Base-by-base conservation (phyloP, 2,888 invertebrate species). In the Notodonta ziczac region DNA sequence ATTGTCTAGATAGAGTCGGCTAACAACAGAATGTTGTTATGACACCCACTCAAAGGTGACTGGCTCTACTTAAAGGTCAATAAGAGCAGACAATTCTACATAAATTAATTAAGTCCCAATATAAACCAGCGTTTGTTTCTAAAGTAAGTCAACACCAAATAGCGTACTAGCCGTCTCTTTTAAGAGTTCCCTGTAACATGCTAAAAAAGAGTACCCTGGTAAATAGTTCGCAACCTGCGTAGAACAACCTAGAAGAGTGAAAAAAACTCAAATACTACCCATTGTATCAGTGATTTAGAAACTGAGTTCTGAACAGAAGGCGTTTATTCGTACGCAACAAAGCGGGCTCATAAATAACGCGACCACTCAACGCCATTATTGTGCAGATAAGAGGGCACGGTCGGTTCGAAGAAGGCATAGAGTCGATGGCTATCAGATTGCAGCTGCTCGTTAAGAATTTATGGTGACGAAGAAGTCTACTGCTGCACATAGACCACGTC, bases 241-340 rank as follows among this genome's bases (percentile, higher is more conserved):
- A 64, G 60, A 24, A 24, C n/a, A 24, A 24, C 2, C 24, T 24
- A 70, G 53, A 50, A 44, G 61, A 46, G 61, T 14, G 24, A 60
- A 67, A 74, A 82, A 77, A 80, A 80, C 72, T 79, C 78, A 76
- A 78, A 69, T 73, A 74, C 76, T 76, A 77, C 74, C 76, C 82
- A 85, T 84, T 77, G 80, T 86, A 84, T 86, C 86, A 80, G 82
- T 88, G 87, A 87, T 88, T 87, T 86, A 88, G 86, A 84, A 82
- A 83, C 81, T 83, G 77, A 67, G 60, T 69, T 67, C 76, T 74
- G 76, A 81, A 86, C 83, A 86, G n/a, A 86, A 81, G 74, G 82
- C 82, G 76, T 79, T 80, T 78, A 80, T 81, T 80, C 78, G 77
- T 65, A 69, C 73, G 73, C 83, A 82, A 80, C 85, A 85, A 83